A percentile compares a stretch with the other conserved stretches of the same genome.
Evolutionary conservation across 1,140 invertebrate species (phyloP).

Genomic region (Sarcophaga peregrina): DNA sequence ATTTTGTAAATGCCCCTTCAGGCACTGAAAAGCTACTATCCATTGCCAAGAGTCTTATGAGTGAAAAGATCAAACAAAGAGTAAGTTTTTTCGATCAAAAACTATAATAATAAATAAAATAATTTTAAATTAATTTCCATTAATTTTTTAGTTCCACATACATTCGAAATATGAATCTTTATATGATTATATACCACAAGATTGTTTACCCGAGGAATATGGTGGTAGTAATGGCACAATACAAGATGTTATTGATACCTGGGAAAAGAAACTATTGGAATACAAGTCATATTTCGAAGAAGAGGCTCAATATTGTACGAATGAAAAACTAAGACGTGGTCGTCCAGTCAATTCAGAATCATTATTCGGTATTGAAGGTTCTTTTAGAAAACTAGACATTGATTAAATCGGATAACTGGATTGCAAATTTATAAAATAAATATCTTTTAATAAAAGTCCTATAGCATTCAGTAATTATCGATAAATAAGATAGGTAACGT

Average conservation of each 20-base stretch:
- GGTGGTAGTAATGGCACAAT: conserved; percentile 69
- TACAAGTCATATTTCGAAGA: conserved; percentile 69
- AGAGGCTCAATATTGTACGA: conserved; percentile 69
- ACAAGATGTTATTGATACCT: conserved; percentile 68
- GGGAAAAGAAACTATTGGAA: conserved; percentile 69
- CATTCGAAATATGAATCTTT: conserved; percentile 69
- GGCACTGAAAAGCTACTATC: conserved; percentile 68
- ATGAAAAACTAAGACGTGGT: conserved; percentile 72
- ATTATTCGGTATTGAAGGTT: conserved; percentile 74
- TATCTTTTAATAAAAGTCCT: not conserved
- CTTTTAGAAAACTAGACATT: conserved; percentile 72
- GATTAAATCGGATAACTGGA: conserved; percentile 51
- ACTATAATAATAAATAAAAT: no score
- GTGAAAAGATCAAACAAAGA: conserved; percentile 69
- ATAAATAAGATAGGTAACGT: no score
- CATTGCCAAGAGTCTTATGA: conserved; percentile 68
- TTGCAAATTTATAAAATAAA: conserved; percentile 16
- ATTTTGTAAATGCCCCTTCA: conserved; percentile 69
- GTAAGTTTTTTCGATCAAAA: conserved; percentile 55
- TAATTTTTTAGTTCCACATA: conserved; percentile 64
- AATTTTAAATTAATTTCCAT: not conserved
- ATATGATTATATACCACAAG: conserved; percentile 69
- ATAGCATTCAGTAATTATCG: no score
- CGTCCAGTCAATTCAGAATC: conserved; percentile 71
- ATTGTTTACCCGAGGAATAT: conserved; percentile 70